A percentile compares a stretch with the other conserved stretches of the same genome.
Conservation (phyloP, 2,113 vertebrate species). For the Hylia prasina region DNA sequence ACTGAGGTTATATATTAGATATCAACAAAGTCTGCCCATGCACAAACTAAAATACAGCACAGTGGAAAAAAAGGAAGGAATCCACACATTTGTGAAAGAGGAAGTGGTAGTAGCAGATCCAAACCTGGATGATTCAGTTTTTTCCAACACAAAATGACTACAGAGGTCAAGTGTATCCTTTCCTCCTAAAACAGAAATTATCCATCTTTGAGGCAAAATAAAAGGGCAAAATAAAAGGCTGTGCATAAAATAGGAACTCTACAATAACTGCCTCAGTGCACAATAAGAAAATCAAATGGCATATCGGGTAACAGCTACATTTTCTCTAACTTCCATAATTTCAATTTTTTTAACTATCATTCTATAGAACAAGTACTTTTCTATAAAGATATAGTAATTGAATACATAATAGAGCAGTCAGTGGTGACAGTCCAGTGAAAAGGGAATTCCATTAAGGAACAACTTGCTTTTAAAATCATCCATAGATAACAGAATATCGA, state of each 20-base stretch:
- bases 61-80: not conserved
- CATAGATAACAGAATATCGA: not conserved
- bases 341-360: not conserved
- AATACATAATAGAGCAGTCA: constrained; percentile 31
- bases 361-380: not conserved
- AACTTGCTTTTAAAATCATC: not conserved
- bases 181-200: not conserved
- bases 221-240: not conserved
- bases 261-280: not conserved
- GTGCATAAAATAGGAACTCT: not conserved
- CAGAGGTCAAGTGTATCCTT: not conserved
- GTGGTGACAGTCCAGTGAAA: constrained; percentile 20
- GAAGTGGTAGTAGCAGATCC: not conserved
- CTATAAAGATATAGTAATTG: not conserved
- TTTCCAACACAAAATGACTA: not conserved
- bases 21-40: not conserved
- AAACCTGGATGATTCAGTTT: not conserved
- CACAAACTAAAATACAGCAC: not conserved
- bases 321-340: not conserved
- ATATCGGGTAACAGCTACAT: not conserved
- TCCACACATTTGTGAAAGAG: not conserved
- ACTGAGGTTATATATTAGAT: not conserved
- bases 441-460: not conserved
- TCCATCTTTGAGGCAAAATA: not conserved
- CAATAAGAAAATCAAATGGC: not conserved